phyloP scores from a whole-genome alignment of 2,888 invertebrate species.

The Lasioglossum marginatum region DNA sequence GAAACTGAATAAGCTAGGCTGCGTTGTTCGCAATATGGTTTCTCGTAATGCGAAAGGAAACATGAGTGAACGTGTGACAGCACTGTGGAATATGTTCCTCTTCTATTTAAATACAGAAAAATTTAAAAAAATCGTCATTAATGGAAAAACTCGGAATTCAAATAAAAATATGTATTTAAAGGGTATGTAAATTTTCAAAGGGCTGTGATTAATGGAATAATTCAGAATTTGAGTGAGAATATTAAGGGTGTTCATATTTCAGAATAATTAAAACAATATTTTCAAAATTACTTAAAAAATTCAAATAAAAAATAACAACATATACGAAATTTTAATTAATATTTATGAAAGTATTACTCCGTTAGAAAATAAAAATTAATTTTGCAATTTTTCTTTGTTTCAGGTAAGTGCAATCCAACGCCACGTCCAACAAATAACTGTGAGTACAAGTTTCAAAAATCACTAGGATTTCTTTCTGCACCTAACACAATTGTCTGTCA shows the following conservation, averaged over 20 bases:
- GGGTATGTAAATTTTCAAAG: too few relatives aligned
- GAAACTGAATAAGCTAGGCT: background rate
- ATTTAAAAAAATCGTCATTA: background rate
- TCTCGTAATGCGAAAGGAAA: background rate
- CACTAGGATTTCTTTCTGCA: background rate
- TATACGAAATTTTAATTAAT: background rate
- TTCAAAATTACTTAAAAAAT: too few relatives aligned
- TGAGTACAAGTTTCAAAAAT: background rate
- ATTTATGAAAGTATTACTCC: background rate
- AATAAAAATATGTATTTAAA: background rate
- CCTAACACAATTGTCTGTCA: background rate
- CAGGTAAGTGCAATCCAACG: conserved; percentile 13
- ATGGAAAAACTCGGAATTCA: background rate
- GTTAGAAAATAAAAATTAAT: background rate
- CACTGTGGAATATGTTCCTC: background rate
- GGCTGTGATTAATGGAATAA: too few relatives aligned
- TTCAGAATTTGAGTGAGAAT: too few relatives aligned
- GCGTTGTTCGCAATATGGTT: background rate
- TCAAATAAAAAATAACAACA: too few relatives aligned
- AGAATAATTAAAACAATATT: too few relatives aligned
- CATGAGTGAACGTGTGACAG: background rate
- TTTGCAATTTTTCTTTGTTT: background rate
- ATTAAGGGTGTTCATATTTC: too few relatives aligned
- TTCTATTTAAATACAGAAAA: background rate
- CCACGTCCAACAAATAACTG: background rate